These are phyloP conservation scores for Chironex yamaguchii DNA, from an alignment of 30 jellyfish, hydroid and myxozoan species.

Conservation along the genomic window DNA sequence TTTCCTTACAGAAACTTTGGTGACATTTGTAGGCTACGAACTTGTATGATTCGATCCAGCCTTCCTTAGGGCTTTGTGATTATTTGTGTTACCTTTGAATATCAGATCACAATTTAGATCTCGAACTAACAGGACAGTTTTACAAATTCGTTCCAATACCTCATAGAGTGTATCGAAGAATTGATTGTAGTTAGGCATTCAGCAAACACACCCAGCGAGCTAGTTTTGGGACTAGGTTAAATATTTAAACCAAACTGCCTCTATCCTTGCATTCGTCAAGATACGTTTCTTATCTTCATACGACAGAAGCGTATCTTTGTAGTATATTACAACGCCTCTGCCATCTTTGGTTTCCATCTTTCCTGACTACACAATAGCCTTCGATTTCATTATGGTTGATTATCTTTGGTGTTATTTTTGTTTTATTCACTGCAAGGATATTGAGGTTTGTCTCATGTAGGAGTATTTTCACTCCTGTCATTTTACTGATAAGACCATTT, in stretches of 20 bases:
- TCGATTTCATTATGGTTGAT: too few species aligned
- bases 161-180: not conserved
- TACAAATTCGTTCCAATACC: not conserved
- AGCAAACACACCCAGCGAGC: not conserved
- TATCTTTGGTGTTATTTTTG: too few species aligned
- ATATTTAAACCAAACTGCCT: not conserved
- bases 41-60: too few species aligned
- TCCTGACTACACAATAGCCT: too few species aligned
- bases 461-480: too few species aligned
- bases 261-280: not conserved
- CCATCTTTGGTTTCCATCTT: too few species aligned
- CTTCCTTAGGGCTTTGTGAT: not conserved
- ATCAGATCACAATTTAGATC: slow-evolving; percentile 1
- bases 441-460: too few species aligned
- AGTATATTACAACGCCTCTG: too few species aligned
- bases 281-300: not conserved
- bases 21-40: too few species aligned
- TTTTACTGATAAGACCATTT: too few species aligned
- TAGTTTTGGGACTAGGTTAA: not conserved
- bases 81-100: not conserved
- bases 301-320: not conserved
- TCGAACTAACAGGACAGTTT: not conserved
- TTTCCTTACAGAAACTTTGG: not conserved
- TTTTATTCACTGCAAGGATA: too few species aligned
- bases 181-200: not conserved